These are phyloP conservation scores for Mermis nigrescens DNA, from an alignment of 2,888 invertebrate genomes.

Conservation along the genomic window DNA sequence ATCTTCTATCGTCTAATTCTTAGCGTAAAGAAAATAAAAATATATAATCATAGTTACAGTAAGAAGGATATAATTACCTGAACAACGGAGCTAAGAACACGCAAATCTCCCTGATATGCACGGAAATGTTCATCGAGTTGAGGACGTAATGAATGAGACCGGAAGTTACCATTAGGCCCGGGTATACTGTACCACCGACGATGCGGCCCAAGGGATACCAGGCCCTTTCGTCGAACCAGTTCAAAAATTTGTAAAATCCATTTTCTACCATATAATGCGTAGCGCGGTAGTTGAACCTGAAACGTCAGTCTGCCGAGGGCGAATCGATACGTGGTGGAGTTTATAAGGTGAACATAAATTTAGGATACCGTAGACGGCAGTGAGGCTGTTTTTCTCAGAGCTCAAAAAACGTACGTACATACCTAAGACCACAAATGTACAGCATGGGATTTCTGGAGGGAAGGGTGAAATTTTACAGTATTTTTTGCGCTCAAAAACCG, in stretches of 20 bases:
- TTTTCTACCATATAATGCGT: conserved; percentile 97
- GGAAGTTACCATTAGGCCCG: conserved; percentile 95
- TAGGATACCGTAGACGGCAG: background rate
- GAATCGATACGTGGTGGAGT: too few relatives aligned
- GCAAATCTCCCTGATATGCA: conserved; percentile 93
- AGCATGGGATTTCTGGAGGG: too few relatives aligned
- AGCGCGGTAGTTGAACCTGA: conserved; percentile 92
- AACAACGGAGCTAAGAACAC: conserved; percentile 95
- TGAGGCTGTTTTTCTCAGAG: too few relatives aligned
- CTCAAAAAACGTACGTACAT: too few relatives aligned
- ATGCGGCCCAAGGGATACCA: conserved; percentile 98
- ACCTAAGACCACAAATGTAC: background rate
- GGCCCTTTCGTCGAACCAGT: conserved; percentile 98
- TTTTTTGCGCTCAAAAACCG: too few relatives aligned
- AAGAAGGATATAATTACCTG: conserved; percentile 51
- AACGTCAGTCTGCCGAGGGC: too few relatives aligned
- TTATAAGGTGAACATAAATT: background rate
- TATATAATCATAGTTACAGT: too few relatives aligned
- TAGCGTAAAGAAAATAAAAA: too few relatives aligned
- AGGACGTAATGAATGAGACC: conserved; percentile 85
- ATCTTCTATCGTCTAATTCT: too few relatives aligned
- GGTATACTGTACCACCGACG: conserved; percentile 96
- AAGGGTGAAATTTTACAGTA: too few relatives aligned
- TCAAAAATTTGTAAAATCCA: conserved; percentile 96
- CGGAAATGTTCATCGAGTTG: conserved; percentile 74